A percentile compares a stretch with the other conserved stretches of the same genome.
Conservation (phyloP, 2,113 vertebrate species). For the Azemiops feae region DNA sequence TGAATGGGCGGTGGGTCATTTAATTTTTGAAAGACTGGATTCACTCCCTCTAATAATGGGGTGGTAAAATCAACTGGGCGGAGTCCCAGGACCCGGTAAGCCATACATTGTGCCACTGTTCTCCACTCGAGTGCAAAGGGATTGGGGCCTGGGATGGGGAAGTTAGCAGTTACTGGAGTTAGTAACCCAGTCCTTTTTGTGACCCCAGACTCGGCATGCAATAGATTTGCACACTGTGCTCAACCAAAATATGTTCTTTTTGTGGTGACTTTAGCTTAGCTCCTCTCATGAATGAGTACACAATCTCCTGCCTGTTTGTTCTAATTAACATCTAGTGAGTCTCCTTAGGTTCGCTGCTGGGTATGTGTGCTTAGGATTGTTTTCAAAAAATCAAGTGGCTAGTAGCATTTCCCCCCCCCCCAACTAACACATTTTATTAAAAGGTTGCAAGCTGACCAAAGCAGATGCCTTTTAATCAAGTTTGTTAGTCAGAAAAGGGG, state of each 20-base stretch:
- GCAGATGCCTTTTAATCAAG: background rate
- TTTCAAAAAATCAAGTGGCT: background rate
- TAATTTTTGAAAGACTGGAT: background rate
- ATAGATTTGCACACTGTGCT: background rate
- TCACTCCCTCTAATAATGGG: background rate
- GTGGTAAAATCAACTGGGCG: background rate
- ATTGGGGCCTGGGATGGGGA: background rate
- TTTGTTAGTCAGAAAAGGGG: background rate
- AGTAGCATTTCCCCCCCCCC: background rate
- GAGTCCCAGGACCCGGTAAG: background rate
- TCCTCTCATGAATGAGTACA: background rate
- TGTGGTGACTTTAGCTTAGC: background rate
- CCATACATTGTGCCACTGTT: background rate
- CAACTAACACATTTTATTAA: background rate
- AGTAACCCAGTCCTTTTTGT: background rate
- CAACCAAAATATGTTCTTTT: background rate
- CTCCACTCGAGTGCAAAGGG: background rate
- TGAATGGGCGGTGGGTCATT: background rate
- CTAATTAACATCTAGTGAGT: background rate
- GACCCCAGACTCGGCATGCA: background rate
- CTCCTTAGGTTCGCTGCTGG: background rate
- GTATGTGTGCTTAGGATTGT: background rate
- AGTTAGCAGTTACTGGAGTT: background rate
- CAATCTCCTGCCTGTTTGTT: background rate
- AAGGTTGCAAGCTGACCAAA: background rate